phyloP scores from a whole-genome alignment of 1,140 invertebrate genomes.

The Trichonephila clavata region DNA sequence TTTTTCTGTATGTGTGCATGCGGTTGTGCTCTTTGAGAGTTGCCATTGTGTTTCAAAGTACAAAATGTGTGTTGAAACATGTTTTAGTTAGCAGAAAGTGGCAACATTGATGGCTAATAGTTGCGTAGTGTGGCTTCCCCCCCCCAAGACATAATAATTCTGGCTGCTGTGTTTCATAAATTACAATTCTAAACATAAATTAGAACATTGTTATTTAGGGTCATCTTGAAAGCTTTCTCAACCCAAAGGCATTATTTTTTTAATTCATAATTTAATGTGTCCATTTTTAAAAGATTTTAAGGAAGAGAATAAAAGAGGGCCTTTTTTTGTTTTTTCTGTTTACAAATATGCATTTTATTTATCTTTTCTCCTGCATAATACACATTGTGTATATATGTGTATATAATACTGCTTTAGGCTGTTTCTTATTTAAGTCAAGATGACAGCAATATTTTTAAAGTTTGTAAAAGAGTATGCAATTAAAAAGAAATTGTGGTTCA shows the following conservation, averaged over 20 bases:
- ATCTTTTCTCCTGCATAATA: conserved; percentile 32
- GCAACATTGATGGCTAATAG: conserved; percentile 13
- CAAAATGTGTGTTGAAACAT: conserved; percentile 25
- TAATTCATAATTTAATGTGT: not conserved
- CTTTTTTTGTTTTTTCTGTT: conserved; percentile 49
- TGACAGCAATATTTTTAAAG: conserved; percentile 58
- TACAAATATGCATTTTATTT: not conserved
- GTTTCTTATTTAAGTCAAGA: conserved; percentile 60
- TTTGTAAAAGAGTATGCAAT: conserved; percentile 62
- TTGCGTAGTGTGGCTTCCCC: not conserved
- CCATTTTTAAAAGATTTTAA: not conserved
- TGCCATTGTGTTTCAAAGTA: conserved; percentile 38
- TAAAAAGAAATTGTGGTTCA: conserved; percentile 62
- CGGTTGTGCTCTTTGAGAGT: not conserved
- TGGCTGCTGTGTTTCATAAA: conserved; percentile 3
- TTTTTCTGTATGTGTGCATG: not conserved
- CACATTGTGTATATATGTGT: conserved; percentile 50
- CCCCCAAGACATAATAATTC: not conserved
- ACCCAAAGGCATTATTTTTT: not conserved
- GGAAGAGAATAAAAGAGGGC: not conserved
- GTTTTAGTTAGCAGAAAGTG: conserved; percentile 22
- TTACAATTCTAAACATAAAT: not conserved
- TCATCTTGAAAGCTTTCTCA: conserved; percentile 15
- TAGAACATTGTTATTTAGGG: conserved; percentile 6
- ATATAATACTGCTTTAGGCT: conserved; percentile 60